These are phyloP conservation scores for Sparidentex hasta DNA, from an alignment of 2,797 vertebrate genomes.

Conservation along the genomic window DNA sequence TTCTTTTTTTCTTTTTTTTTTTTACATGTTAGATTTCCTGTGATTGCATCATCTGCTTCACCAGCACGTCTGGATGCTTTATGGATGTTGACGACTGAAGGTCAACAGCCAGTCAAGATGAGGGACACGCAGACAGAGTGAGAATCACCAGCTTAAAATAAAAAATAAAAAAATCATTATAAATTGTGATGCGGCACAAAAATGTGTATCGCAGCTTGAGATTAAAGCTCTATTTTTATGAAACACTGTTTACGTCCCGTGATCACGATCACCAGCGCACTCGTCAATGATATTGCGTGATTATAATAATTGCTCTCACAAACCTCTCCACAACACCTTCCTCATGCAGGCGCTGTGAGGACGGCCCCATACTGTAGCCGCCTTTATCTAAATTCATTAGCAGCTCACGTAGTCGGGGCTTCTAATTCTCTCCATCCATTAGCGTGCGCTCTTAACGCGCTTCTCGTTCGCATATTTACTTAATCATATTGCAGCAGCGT, in stretches of 20 bases:
- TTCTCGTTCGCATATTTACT: slow-evolving; percentile 71
- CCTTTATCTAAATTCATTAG: slow-evolving; percentile 52
- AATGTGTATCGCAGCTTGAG: neutral
- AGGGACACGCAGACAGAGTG: neutral
- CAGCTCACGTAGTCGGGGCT: slow-evolving; percentile 29
- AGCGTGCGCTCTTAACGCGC: slow-evolving; percentile 55
- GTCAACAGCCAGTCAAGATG: slow-evolving; percentile 41
- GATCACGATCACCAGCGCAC: slow-evolving; percentile 10
- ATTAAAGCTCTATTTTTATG: slow-evolving; percentile 1
- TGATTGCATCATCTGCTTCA: slow-evolving; percentile 59
- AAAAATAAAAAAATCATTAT: neutral
- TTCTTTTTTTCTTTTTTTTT: neutral
- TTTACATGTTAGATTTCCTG: slow-evolving; percentile 38
- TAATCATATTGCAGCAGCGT: slow-evolving; percentile 56
- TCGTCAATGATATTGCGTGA: neutral
- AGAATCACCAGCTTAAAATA: neutral
- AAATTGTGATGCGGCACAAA: neutral
- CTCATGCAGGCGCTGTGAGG: slow-evolving; percentile 4
- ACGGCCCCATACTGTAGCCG: slow-evolving; percentile 16
- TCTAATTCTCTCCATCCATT: slow-evolving; percentile 59
- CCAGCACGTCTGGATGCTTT: slow-evolving; percentile 16
- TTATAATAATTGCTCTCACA: slow-evolving; percentile 9
- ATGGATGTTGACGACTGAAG: slow-evolving; percentile 35
- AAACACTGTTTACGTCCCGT: slow-evolving; percentile 12
- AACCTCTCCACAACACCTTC: slow-evolving; percentile 1